A percentile compares a stretch with the other conserved stretches of the same genome.
Evolutionary conservation across 2,888 invertebrate species (phyloP).

Genomic region (Tipula confusa): DNA sequence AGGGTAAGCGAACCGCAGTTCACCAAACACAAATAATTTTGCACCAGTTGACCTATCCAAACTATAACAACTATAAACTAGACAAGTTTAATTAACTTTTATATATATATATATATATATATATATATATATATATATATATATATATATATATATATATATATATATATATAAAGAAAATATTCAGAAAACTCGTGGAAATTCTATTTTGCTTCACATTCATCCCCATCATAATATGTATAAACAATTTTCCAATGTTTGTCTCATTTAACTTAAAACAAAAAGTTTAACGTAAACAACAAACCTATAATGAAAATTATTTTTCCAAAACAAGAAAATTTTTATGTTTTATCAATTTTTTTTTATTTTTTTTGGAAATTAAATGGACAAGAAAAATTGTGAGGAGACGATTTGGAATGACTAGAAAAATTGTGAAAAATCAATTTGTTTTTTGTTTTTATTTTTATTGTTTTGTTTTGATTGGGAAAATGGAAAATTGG

Average conservation of each 20-base stretch:
- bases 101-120: too few relatives aligned
- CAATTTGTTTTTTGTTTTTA: neutral
- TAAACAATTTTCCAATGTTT: neutral
- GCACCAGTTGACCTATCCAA: neutral
- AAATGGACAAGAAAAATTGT: conserved; percentile 25
- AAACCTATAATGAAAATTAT: conserved; percentile 6
- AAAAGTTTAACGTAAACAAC: neutral
- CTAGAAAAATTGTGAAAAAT: conserved; percentile 12
- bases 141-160: neutral
- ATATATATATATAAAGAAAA: neutral
- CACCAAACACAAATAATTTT: neutral
- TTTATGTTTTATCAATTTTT: neutral
- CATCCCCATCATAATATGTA: neutral
- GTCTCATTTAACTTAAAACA: conserved; percentile 14
- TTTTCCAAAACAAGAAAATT: neutral
- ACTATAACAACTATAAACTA: neutral
- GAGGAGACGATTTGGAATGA: neutral
- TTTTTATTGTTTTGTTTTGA: conserved; percentile 21
- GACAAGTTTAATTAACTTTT: neutral
- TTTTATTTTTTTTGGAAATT: neutral
- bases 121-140: too few relatives aligned
- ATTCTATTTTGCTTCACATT: neutral
- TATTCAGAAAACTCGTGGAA: neutral
- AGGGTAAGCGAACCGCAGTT: neutral
- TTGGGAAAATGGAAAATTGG: conserved; percentile 20